phyloP scores from a whole-genome alignment of 2,113 vertebrate species.

The Tinamus guttatus region DNA sequence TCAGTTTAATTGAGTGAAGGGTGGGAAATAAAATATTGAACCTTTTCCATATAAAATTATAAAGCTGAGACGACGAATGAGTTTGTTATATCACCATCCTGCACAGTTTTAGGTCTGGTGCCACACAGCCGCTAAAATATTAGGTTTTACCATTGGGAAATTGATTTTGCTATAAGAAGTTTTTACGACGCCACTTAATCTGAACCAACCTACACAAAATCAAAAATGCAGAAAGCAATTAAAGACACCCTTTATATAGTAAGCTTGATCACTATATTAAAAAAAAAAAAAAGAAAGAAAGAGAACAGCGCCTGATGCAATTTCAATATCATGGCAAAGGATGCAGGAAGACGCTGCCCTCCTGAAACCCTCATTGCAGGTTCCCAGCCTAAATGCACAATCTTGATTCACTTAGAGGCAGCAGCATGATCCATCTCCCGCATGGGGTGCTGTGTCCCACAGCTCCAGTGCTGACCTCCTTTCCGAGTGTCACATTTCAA shows the following conservation, averaged over 20 bases:
- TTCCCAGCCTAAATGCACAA: constrained; percentile 43
- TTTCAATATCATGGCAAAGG: constrained; percentile 63
- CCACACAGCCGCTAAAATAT: constrained; percentile 59
- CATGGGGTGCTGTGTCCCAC: constrained; percentile 5
- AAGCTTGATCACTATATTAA: constrained; percentile 74
- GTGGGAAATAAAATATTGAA: constrained; percentile 8
- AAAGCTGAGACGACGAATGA: constrained; percentile 13
- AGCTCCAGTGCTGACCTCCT: constrained; percentile 43
- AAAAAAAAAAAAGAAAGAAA: constrained; percentile 51
- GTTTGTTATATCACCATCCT: constrained; percentile 20
- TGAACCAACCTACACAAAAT: constrained; percentile 66
- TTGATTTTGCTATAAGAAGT: constrained; percentile 74
- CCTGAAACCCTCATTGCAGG: constrained; percentile 38
- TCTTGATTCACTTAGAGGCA: constrained; percentile 57
- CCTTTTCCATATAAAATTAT: not conserved
- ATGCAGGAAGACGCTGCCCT: constrained; percentile 44
- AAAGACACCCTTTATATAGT: constrained; percentile 59
- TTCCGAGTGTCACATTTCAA: constrained; percentile 51
- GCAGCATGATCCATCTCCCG: constrained; percentile 39
- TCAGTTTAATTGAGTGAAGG: constrained; percentile 19
- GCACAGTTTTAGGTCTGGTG: constrained; percentile 33
- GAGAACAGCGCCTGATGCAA: constrained; percentile 23
- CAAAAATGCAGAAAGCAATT: constrained; percentile 67
- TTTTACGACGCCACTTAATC: constrained; percentile 72
- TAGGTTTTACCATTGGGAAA: constrained; percentile 71